Conservation (phyloP, 2,797 vertebrate genomes). For the Sebastes iracundus region DNA sequence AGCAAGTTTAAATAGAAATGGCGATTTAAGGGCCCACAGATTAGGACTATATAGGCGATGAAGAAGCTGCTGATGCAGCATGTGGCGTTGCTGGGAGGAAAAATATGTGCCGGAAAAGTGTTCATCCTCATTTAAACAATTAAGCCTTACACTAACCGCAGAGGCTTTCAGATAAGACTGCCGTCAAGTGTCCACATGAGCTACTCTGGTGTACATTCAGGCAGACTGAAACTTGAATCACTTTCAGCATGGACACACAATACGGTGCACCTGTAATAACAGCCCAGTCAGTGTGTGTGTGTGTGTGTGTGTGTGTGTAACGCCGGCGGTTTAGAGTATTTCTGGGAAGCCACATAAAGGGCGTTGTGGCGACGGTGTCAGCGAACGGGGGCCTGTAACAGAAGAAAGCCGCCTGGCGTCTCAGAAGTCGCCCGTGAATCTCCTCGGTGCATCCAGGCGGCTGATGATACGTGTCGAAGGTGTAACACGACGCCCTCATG, state of each 20-base stretch:
- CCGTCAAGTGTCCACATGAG: conserved; percentile 20
- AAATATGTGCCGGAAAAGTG: conserved; percentile 15
- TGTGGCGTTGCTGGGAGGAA: conserved; percentile 1
- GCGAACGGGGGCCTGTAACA: conserved; percentile 55
- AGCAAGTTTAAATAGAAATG: conserved; percentile 61
- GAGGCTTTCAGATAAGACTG: conserved; percentile 20
- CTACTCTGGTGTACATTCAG: conserved; percentile 18
- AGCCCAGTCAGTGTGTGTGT: conserved; percentile 53
- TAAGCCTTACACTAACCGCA: not conserved
- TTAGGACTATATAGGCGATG: conserved; percentile 11
- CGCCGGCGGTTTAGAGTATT: conserved; percentile 43
- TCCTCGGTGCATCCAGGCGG: conserved; percentile 51
- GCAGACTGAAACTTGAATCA: conserved; percentile 56
- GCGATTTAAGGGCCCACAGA: conserved; percentile 39
- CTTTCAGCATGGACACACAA: conserved; percentile 64
- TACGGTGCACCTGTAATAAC: conserved; percentile 73
- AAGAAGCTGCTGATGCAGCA: conserved; percentile 62
- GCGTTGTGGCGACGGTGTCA: conserved; percentile 36
- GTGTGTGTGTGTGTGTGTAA: conserved; percentile 15
- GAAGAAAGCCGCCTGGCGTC: conserved; percentile 47
- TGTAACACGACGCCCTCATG: conserved; percentile 74
- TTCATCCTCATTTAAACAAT: conserved; percentile 24
- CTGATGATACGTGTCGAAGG: conserved; percentile 71
- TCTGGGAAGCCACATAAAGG: conserved; percentile 69
- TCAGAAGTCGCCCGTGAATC: conserved; percentile 48